Percentiles rank a stretch among this genome's conserved stretches.
Conservation (phyloP, 1,140 invertebrate species). For the Heliconius hewitsoni region DNA sequence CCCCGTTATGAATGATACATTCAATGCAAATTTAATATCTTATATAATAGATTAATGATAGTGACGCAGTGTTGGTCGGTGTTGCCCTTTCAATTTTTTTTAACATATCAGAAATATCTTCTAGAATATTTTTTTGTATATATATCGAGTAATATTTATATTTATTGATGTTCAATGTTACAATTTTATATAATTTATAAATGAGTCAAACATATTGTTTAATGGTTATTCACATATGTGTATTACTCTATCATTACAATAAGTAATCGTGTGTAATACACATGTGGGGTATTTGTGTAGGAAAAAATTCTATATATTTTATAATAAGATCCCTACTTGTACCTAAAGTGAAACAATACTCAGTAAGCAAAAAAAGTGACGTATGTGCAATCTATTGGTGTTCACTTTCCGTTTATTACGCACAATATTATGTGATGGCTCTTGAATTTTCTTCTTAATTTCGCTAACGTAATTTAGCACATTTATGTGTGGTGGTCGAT, state of each 20-base stretch:
- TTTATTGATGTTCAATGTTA: background rate
- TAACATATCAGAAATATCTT: conserved; percentile 8
- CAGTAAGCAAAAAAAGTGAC: conserved; percentile 9
- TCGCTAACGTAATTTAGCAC: background rate
- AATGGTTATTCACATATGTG: background rate
- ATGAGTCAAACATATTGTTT: conserved; percentile 6
- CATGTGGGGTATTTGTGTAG: background rate
- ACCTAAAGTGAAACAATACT: conserved; percentile 33
- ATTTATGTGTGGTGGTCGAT: background rate
- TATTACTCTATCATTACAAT: background rate
- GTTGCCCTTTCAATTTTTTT: background rate
- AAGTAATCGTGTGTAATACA: background rate
- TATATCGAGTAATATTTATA: background rate
- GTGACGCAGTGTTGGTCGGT: background rate
- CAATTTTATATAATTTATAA: conserved; percentile 14
- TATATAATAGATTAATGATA: background rate
- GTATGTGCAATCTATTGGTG: conserved; percentile 46
- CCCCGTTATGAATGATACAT: background rate
- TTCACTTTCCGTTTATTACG: conserved; percentile 44
- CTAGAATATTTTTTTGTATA: background rate
- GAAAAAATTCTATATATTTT: background rate
- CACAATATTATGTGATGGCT: conserved; percentile 38
- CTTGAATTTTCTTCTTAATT: background rate
- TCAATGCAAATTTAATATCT: background rate
- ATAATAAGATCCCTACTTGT: conserved; percentile 26